Evolutionary conservation across 2,113 vertebrate genomes (phyloP).

Genomic region (Misgurnus anguillicaudatus): DNA sequence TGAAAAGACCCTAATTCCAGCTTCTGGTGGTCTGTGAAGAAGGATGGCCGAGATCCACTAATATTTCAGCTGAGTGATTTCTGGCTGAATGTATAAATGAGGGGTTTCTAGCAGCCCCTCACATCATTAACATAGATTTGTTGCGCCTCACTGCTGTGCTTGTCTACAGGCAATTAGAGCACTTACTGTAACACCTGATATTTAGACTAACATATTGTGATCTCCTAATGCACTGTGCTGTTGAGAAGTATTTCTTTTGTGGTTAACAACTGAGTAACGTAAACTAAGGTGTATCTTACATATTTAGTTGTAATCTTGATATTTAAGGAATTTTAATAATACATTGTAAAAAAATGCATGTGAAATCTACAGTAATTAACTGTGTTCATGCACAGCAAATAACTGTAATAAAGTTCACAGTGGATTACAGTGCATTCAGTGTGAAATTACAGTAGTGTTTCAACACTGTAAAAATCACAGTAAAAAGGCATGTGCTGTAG

Average conservation of each 20-base stretch:
- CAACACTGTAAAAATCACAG: no score
- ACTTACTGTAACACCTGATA: slow-evolving; percentile 42
- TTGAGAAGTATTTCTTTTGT: neutral
- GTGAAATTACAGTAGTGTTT: no score
- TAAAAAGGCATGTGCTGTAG: no score
- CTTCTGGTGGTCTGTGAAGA: slow-evolving; percentile 45
- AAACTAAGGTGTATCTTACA: neutral
- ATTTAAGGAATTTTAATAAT: neutral
- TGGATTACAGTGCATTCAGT: no score
- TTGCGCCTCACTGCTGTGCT: slow-evolving; percentile 48
- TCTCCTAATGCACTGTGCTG: slow-evolving; percentile 32
- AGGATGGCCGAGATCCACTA: slow-evolving; percentile 42
- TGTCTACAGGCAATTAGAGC: slow-evolving; percentile 52
- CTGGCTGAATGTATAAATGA: slow-evolving; percentile 53
- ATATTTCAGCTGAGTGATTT: slow-evolving; percentile 54
- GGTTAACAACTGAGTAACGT: neutral
- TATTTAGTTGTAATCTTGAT: neutral
- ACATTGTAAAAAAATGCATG: no score
- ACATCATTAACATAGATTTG: slow-evolving; percentile 58
- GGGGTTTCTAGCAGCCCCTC: slow-evolving; percentile 44
- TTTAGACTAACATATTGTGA: slow-evolving; percentile 24
- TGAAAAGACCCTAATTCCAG: slow-evolving; percentile 38
- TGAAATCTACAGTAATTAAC: no score
- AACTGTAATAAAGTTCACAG: no score
- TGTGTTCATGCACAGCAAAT: no score